Evolutionary conservation across 2,888 invertebrate species (phyloP).

Genomic region (Pinctada fucata): DNA sequence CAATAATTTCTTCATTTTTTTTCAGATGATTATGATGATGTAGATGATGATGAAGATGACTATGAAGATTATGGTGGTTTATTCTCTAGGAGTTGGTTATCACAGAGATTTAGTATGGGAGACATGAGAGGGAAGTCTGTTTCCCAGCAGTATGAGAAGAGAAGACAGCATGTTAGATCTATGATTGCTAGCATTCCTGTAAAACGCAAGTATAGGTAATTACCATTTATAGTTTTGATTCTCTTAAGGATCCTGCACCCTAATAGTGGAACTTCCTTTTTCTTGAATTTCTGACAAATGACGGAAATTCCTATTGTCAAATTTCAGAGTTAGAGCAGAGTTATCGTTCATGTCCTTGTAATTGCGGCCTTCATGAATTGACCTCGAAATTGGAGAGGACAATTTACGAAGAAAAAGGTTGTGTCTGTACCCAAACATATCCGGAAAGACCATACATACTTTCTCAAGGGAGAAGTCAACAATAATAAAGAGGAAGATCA

Average conservation of each 20-base stretch:
- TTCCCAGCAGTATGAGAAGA: constrained; percentile 16
- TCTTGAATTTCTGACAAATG: too few species aligned
- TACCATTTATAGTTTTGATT: background rate
- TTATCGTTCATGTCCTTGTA: too few species aligned
- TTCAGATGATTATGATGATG: background rate
- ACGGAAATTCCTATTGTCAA: too few species aligned
- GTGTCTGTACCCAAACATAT: too few species aligned
- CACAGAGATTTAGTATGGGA: constrained; percentile 1
- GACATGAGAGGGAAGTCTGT: constrained; percentile 15
- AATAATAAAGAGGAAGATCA: too few species aligned
- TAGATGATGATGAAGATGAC: constrained; percentile 23
- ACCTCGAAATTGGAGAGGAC: background rate
- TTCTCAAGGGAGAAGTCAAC: too few species aligned
- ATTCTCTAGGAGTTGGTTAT: background rate
- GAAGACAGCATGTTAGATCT: constrained; percentile 47
- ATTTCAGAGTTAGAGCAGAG: too few species aligned
- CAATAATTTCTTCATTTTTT: background rate
- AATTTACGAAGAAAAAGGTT: background rate
- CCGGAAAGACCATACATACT: too few species aligned
- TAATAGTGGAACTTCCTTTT: too few species aligned
- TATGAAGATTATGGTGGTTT: constrained; percentile 11
- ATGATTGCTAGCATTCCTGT: constrained; percentile 56
- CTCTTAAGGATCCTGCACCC: too few species aligned
- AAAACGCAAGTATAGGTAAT: constrained; percentile 57
- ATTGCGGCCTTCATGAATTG: too few species aligned